A percentile compares a stretch with the other conserved stretches of the same genome.
These are phyloP conservation scores for Alosa sapidissima DNA, from an alignment of 2,797 vertebrate species.

Conservation along the genomic window DNA sequence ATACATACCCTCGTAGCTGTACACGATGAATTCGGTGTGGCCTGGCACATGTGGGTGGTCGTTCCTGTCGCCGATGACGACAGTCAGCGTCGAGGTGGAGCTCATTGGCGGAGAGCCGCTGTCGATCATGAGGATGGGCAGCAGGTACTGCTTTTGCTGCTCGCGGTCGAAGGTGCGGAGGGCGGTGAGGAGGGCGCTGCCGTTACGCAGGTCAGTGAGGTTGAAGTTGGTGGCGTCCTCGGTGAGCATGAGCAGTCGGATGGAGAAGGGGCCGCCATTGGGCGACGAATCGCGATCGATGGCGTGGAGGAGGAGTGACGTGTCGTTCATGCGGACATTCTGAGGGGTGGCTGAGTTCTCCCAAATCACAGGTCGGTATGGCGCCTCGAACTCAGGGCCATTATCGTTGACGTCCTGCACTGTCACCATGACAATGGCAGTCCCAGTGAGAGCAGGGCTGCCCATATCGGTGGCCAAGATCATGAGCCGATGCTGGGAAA, in stretches of 20 bases:
- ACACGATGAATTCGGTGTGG: slow-evolving; percentile 81
- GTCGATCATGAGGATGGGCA: slow-evolving; percentile 84
- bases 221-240: slow-evolving; percentile 73
- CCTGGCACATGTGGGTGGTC: slow-evolving; percentile 85
- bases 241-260: slow-evolving; percentile 73
- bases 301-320: slow-evolving; percentile 77
- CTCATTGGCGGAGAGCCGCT: slow-evolving; percentile 84
- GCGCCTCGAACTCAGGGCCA: slow-evolving; percentile 82
- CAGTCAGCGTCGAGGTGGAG: slow-evolving; percentile 81
- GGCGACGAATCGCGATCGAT: slow-evolving; percentile 77
- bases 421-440: slow-evolving; percentile 77
- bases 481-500: slow-evolving; percentile 78
- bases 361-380: slow-evolving; percentile 84
- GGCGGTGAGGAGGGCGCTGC: slow-evolving; percentile 78
- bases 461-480: slow-evolving; percentile 81
- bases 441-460: slow-evolving; percentile 78
- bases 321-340: slow-evolving; percentile 78
- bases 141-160: slow-evolving; percentile 77
- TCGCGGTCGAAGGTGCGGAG: slow-evolving; percentile 85
- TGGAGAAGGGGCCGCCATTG: slow-evolving; percentile 82
- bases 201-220: slow-evolving; percentile 81
- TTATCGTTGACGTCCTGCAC: slow-evolving; percentile 89
- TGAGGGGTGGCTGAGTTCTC: slow-evolving; percentile 83
- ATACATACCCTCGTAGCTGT: slow-evolving; percentile 81
- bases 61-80: slow-evolving; percentile 84